These are phyloP conservation scores for Cataglyphis hispanica DNA, from an alignment of 1,140 invertebrate genomes.

Conservation along the genomic window DNA sequence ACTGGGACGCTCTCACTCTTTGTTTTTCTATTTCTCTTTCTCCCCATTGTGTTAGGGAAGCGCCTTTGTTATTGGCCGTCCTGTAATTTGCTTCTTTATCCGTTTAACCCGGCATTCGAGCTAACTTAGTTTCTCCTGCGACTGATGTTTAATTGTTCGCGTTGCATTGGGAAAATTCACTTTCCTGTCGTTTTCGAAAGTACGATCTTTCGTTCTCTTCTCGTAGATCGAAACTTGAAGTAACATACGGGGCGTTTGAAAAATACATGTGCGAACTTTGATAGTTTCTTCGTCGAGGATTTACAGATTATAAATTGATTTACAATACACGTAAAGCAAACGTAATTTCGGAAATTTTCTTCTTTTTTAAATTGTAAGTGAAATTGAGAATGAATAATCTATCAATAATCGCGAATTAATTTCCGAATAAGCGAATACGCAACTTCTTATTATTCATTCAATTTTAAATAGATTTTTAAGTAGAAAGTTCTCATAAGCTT, in stretches of 20 bases:
- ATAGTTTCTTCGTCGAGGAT: background rate
- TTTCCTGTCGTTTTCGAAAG: slow-evolving; percentile 4
- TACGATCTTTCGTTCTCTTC: background rate
- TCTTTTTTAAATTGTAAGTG: background rate
- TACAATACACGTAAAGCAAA: background rate
- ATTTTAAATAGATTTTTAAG: background rate
- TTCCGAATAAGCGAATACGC: background rate
- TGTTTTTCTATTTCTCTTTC: background rate
- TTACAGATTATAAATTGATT: slow-evolving; percentile 12
- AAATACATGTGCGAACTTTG: slow-evolving; percentile 7
- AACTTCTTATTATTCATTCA: background rate
- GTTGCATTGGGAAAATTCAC: slow-evolving; percentile 33
- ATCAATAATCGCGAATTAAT: background rate
- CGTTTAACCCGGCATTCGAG: slow-evolving; percentile 22
- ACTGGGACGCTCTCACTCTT: background rate
- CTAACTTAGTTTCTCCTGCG: slow-evolving; percentile 36
- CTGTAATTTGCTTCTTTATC: slow-evolving; percentile 61
- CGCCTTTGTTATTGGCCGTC: slow-evolving; percentile 47
- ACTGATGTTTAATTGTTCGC: slow-evolving; percentile 52
- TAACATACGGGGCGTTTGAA: background rate
- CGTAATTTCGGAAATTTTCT: background rate
- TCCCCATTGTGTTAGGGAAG: slow-evolving; percentile 43
- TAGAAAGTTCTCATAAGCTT: background rate
- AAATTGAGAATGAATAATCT: background rate
- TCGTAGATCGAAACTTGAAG: slow-evolving; percentile 6